Conservation (phyloP, 2,888 invertebrate genomes). For the Griposia aprilina region DNA sequence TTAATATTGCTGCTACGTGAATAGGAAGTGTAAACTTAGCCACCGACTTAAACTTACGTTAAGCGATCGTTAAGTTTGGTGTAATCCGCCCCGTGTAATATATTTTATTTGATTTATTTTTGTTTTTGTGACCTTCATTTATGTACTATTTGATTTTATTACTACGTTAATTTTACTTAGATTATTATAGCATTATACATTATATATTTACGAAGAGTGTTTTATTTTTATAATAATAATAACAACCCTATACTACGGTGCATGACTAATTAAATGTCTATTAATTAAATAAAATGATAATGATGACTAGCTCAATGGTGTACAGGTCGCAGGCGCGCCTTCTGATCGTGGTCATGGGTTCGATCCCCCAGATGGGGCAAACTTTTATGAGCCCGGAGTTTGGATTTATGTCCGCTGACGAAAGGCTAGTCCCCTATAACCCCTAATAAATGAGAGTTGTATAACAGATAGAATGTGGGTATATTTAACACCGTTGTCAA, state of each 20-base stretch:
- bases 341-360: neutral
- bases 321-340: no score
- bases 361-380: no score
- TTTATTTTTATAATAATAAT: slow-evolving; percentile 58
- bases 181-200: slow-evolving; percentile 79
- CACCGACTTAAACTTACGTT: slow-evolving; percentile 42
- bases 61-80: slow-evolving; percentile 43
- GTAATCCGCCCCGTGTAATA: slow-evolving; percentile 63
- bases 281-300: neutral
- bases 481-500: neutral
- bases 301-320: neutral
- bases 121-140: slow-evolving; percentile 74
- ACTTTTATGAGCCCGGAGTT: neutral
- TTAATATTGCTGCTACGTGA: slow-evolving; percentile 16
- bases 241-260: no score
- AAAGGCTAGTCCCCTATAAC: neutral
- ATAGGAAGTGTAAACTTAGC: slow-evolving; percentile 27
- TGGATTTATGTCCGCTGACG: neutral
- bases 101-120: slow-evolving; percentile 60
- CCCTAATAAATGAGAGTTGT: no score
- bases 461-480: neutral
- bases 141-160: slow-evolving; percentile 81
- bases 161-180: slow-evolving; percentile 79
- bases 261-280: neutral
- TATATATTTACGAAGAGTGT: slow-evolving; percentile 73